Conservation (phyloP, 2,797 vertebrate genomes). For the Sebastolobus alascanus region DNA sequence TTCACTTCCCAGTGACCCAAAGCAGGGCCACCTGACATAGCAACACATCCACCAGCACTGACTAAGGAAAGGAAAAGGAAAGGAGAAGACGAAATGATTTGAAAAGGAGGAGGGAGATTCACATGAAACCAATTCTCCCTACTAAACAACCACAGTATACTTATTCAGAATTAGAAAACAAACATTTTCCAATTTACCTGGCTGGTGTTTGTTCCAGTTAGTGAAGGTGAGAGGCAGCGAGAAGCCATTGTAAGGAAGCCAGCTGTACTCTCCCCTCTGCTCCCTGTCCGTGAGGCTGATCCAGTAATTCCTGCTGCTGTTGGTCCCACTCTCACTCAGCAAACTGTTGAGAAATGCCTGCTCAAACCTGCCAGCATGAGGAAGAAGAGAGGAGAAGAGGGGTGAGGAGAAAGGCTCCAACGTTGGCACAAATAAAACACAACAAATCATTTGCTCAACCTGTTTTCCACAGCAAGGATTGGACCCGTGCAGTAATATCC, state of each 20-base stretch:
- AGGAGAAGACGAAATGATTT: background rate
- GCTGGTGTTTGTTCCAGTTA: slow-evolving; percentile 94
- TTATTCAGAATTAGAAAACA: background rate
- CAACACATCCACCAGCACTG: slow-evolving; percentile 90
- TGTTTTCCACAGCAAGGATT: slow-evolving; percentile 91
- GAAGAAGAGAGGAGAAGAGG: background rate
- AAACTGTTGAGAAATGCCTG: slow-evolving; percentile 94
- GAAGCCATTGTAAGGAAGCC: slow-evolving; percentile 80
- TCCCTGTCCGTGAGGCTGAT: slow-evolving; percentile 88
- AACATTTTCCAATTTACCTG: slow-evolving; percentile 80
- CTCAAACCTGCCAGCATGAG: slow-evolving; percentile 88
- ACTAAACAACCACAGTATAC: background rate
- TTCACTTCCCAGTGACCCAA: slow-evolving; percentile 94
- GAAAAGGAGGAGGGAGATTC: background rate
- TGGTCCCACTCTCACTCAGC: slow-evolving; percentile 82
- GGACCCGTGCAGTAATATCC: slow-evolving; percentile 92
- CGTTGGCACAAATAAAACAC: background rate
- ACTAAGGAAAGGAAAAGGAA: slow-evolving; percentile 71
- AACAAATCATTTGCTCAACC: slow-evolving; percentile 73
- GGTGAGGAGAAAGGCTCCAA: background rate
- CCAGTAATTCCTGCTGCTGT: slow-evolving; percentile 89
- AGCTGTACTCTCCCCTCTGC: slow-evolving; percentile 87
- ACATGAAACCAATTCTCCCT: background rate
- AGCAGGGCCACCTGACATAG: slow-evolving; percentile 85
- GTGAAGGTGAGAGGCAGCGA: slow-evolving; percentile 83